phyloP scores from a whole-genome alignment of 2,113 vertebrate species.

The Charina bottae region DNA sequence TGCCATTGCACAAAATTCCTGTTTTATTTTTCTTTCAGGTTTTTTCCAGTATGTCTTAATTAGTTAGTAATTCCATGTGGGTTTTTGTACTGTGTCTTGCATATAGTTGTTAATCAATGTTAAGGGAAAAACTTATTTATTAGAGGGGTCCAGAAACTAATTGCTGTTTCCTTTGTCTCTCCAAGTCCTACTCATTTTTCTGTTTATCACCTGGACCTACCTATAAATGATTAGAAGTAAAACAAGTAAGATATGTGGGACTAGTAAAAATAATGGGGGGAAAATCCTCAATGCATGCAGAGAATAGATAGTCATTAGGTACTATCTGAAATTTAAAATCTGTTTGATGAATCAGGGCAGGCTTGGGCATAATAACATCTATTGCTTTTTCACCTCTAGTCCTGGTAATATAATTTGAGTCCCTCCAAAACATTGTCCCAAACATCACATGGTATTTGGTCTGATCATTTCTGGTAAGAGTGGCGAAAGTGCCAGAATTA shows the following conservation, averaged over 20 bases:
- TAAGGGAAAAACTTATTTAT: background rate
- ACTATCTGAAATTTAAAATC: background rate
- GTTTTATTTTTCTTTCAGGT: background rate
- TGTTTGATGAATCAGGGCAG: background rate
- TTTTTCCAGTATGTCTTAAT: background rate
- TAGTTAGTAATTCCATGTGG: background rate
- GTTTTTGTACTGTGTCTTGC: background rate
- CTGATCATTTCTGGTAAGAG: background rate
- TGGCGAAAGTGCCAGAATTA: background rate
- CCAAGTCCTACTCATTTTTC: background rate
- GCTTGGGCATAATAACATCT: background rate
- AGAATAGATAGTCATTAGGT: background rate
- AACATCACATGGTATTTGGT: background rate
- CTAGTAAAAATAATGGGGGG: background rate
- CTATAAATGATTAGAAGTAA: background rate
- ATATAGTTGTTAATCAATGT: constrained; percentile 11
- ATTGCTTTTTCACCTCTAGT: background rate
- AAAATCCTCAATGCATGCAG: background rate
- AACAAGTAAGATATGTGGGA: background rate
- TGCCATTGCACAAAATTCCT: background rate
- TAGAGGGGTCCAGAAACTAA: background rate
- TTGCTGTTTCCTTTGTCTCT: background rate
- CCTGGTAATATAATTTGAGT: background rate
- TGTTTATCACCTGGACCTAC: background rate
- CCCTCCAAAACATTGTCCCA: background rate